These are phyloP conservation scores for Planococcus citri DNA, from an alignment of 1,140 invertebrate genomes.

Conservation along the genomic window DNA sequence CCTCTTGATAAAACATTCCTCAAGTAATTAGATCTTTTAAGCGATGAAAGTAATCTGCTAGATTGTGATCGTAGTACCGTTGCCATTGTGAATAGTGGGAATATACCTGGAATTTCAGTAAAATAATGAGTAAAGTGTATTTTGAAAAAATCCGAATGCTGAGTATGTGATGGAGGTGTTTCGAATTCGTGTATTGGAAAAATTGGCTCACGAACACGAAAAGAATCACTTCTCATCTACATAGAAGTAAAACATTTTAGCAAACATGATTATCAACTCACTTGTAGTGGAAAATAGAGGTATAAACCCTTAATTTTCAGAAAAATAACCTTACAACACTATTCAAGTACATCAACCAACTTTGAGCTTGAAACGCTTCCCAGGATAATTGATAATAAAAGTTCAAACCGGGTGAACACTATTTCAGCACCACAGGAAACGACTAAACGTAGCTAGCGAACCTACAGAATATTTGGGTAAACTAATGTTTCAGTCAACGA, in stretches of 20 bases:
- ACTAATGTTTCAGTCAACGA: too few species aligned
- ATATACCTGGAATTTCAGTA: not conserved
- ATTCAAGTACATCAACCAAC: not conserved
- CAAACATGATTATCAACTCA: not conserved
- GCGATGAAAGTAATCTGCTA: not conserved
- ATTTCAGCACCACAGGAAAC: too few species aligned
- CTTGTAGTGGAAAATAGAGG: not conserved
- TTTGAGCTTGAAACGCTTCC: too few species aligned
- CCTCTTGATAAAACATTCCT: slow-evolving; percentile 33
- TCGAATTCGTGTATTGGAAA: not conserved
- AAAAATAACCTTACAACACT: not conserved
- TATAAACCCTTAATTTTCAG: not conserved
- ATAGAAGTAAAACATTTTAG: not conserved
- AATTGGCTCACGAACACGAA: not conserved
- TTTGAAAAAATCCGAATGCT: not conserved
- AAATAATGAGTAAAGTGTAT: not conserved
- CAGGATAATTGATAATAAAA: too few species aligned
- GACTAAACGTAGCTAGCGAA: too few species aligned
- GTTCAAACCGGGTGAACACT: too few species aligned
- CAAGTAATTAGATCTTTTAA: not conserved
- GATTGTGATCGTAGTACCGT: not conserved
- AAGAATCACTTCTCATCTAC: not conserved
- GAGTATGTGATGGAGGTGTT: too few species aligned
- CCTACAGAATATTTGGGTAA: too few species aligned
- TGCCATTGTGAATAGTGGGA: not conserved